Evolutionary conservation across 1,140 invertebrate genomes (phyloP).

Genomic region (Hyposmocoma kahamanoa): DNA sequence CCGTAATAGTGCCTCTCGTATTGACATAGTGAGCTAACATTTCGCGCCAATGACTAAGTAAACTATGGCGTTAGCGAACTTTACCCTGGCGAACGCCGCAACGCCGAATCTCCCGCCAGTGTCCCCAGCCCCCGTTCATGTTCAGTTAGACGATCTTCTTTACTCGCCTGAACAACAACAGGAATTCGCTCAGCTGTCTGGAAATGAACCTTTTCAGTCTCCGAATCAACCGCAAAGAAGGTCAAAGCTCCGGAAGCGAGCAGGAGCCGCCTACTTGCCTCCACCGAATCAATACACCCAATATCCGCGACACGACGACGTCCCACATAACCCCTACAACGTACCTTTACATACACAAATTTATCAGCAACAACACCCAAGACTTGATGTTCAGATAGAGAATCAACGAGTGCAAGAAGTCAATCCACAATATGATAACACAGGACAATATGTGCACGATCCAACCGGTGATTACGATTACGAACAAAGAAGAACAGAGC

Average conservation of each 20-base stretch:
- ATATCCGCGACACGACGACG: constrained; percentile 42
- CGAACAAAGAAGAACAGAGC: constrained; percentile 50
- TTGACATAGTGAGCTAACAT: constrained; percentile 46
- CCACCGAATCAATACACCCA: constrained; percentile 57
- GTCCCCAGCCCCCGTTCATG: constrained; percentile 36
- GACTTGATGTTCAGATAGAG: constrained; percentile 47
- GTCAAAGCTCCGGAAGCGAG: constrained; percentile 58
- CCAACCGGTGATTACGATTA: constrained; percentile 65
- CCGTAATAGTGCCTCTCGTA: constrained; percentile 30
- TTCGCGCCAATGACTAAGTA: constrained; percentile 45
- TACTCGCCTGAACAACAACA: constrained; percentile 55
- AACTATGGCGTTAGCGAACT: constrained; percentile 60
- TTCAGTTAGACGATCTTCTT: constrained; percentile 51
- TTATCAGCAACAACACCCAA: constrained; percentile 46
- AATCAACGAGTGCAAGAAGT: constrained; percentile 51
- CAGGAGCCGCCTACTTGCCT: constrained; percentile 57
- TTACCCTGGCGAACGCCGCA: constrained; percentile 38
- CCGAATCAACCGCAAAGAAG: constrained; percentile 39
- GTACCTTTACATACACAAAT: constrained; percentile 47
- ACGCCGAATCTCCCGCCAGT: constrained; percentile 38
- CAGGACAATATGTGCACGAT: constrained; percentile 61
- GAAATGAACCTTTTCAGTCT: constrained; percentile 49
- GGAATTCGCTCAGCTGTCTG: constrained; percentile 35
- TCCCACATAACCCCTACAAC: constrained; percentile 50
- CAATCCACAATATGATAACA: constrained; percentile 48